Conservation (phyloP, 35 echinoderm and acorn worm species). For the Hemicentrotus pulcherrimus region DNA sequence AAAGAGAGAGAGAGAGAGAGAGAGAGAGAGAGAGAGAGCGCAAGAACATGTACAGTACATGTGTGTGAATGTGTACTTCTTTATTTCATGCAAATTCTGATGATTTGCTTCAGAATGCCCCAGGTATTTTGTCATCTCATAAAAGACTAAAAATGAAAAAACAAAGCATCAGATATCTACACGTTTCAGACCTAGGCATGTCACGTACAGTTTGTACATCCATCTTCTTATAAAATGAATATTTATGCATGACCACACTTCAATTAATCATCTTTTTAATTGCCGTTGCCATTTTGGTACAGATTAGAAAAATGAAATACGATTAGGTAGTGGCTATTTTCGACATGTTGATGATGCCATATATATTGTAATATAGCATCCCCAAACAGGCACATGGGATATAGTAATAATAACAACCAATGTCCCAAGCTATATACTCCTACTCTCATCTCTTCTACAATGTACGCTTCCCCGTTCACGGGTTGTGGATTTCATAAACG, state of each 20-base stretch:
- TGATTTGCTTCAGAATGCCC: too few relatives aligned
- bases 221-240: too few relatives aligned
- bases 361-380: not conserved
- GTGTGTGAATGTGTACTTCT: too few relatives aligned
- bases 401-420: not conserved
- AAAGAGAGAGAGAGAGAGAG: not conserved
- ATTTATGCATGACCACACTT: too few relatives aligned
- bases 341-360: not conserved
- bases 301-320: not conserved
- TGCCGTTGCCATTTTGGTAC: not conserved
- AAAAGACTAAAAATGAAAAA: too few relatives aligned
- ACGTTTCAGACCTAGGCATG: too few relatives aligned
- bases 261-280: not conserved
- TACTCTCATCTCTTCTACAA: not conserved
- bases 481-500: constrained; percentile 13
- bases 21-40: not conserved
- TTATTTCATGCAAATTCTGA: too few relatives aligned
- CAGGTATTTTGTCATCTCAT: too few relatives aligned
- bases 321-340: not conserved
- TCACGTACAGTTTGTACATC: too few relatives aligned
- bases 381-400: not conserved
- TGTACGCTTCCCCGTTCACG: not conserved
- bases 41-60: not conserved
- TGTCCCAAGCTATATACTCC: not conserved
- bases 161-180: too few relatives aligned